A percentile compares a stretch with the other conserved stretches of the same genome.
Evolutionary conservation across 2,797 vertebrate species (phyloP).

Genomic region (Hoplostethus mediterraneus): DNA sequence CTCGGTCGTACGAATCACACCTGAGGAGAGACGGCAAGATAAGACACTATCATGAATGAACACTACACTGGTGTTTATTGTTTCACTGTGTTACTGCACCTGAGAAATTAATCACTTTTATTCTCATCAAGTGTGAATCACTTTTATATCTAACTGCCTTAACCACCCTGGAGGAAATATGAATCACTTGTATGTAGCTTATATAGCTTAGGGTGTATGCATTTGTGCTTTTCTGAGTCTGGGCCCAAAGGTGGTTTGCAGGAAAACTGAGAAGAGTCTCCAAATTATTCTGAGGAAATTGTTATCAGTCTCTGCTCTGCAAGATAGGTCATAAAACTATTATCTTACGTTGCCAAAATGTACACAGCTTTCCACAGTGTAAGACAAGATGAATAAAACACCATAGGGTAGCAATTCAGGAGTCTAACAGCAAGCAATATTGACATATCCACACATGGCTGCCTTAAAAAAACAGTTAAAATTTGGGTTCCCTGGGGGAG

Average conservation of each 20-base stretch:
- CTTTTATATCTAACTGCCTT: neutral
- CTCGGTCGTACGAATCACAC: slow-evolving; percentile 88
- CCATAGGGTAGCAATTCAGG: neutral
- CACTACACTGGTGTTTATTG: neutral
- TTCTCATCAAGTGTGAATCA: neutral
- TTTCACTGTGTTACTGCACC: slow-evolving; percentile 22
- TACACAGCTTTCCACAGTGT: neutral
- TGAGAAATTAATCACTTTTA: slow-evolving; percentile 6
- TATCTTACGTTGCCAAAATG: slow-evolving; percentile 21
- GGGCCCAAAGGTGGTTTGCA: slow-evolving; percentile 7
- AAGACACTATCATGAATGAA: neutral
- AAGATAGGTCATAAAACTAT: slow-evolving; percentile 2
- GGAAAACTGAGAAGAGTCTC: neutral
- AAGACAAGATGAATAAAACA: neutral
- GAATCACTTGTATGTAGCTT: slow-evolving; percentile 6
- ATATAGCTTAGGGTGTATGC: neutral
- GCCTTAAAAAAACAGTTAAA: slow-evolving; percentile 7
- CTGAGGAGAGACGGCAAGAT: slow-evolving; percentile 68
- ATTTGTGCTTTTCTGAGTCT: slow-evolving; percentile 19
- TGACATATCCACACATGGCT: neutral
- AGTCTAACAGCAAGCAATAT: neutral
- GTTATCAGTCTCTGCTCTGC: neutral
- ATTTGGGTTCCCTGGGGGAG: slow-evolving; percentile 15
- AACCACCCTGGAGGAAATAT: slow-evolving; percentile 9
- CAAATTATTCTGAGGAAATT: neutral